phyloP scores from a whole-genome alignment of 2,797 vertebrate genomes.

The Enteromius treurensis region DNA sequence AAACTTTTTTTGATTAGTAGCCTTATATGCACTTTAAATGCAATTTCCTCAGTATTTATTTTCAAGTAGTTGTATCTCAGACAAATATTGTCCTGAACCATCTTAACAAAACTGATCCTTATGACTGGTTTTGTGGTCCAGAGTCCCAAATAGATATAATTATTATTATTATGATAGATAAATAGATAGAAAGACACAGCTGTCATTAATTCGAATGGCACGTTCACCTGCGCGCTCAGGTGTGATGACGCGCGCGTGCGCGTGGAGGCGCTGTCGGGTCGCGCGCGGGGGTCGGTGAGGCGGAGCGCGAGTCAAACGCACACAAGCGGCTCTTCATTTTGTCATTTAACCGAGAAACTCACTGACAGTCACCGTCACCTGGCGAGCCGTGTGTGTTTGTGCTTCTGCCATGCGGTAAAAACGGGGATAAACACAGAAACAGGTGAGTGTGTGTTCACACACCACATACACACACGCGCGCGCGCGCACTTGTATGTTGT shows the following conservation, averaged over 20 bases:
- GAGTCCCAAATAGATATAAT: background rate
- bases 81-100: no score
- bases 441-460: slow-evolving; percentile 40
- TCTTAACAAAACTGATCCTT: no score
- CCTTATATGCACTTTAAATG: no score
- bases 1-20: no score
- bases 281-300: slow-evolving; percentile 1
- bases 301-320: slow-evolving; percentile 30
- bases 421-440: slow-evolving; percentile 30
- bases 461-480: background rate
- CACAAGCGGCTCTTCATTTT: background rate
- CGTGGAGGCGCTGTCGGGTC: slow-evolving; percentile 15
- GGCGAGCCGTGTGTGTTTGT: background rate
- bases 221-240: slow-evolving; percentile 30
- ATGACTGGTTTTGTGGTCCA: no score
- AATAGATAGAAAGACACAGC: background rate
- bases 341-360: slow-evolving; percentile 8
- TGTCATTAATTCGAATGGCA: background rate
- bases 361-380: slow-evolving; percentile 5
- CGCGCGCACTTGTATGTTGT: background rate
- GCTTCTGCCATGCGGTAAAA: slow-evolving; percentile 47
- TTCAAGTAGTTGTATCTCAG: no score
- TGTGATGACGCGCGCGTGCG: slow-evolving; percentile 8
- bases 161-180: background rate
- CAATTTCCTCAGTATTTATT: no score